Evolutionary conservation across 2,888 invertebrate genomes (phyloP), one percentile per base, ranked within the genome.

Genomic region (Osedax fenrisi): DNA sequence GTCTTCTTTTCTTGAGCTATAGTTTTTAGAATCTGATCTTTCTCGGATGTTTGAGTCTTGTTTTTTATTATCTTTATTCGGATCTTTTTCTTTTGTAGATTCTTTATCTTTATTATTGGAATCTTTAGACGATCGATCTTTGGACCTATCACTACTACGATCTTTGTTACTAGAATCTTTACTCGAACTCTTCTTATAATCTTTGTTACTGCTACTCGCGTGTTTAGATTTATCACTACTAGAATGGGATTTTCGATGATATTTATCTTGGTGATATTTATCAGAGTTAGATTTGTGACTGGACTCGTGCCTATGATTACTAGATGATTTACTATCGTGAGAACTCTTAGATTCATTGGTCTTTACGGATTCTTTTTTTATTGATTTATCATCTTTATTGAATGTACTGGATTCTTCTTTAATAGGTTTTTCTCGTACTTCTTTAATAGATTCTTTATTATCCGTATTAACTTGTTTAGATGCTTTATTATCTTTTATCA

Each of bases 21-120:
- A 41, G 17, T 41, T 41, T 17, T 41, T 41, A 5, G 41, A 41
- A 17, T 41, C 41, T 41, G 41, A 41, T 10, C 41, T 5, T 41
- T 41, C 41, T 10, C 41, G 41, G 10, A 41, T 41, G 17, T 21
- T 23, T 3, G 17, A 23, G 5, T 25, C n/a, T 5, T 21, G 13
- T 21, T 21, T 64, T 25, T 71, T n/a, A 26, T 27, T 3, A 10
- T 59, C 21, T 26, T 23, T 22, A 25, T n/a, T 24, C 10, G 23
- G 26, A 5, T 69, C 69, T 71, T 72, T 5, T 72, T 75, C 26
- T 24, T 59, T 71, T 62, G 71, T 59, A 3, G 21, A 62, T 5
- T 71, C 71, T 22, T 59, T 56, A n/a, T 10, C 5, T 21, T 23
- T 56, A n/a, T 56, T 22, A 21, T 10, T 3, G 21, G 17, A n/a